Evolutionary conservation across 2,888 invertebrate species (phyloP).

Genomic region (Mactromeris polynyma): DNA sequence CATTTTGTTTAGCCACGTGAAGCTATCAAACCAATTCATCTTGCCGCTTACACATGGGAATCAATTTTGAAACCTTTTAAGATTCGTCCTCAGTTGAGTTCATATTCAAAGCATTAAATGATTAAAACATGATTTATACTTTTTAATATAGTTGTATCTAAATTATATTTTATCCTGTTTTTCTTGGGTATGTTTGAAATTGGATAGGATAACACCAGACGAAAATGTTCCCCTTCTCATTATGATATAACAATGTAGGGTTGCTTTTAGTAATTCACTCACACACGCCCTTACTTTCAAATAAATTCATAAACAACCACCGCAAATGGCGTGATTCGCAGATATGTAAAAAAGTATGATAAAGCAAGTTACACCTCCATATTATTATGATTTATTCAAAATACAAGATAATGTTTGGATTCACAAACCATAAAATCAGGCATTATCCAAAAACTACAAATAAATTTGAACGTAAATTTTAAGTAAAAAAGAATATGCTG

Average conservation of each 20-base stretch:
- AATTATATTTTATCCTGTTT: neutral
- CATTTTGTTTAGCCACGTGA: neutral
- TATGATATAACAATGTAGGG: neutral
- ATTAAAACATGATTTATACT: neutral
- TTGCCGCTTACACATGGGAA: neutral
- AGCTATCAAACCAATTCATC: neutral
- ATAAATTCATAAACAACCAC: too few relatives aligned
- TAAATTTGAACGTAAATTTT: too few relatives aligned
- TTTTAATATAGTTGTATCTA: neutral
- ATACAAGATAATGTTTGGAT: too few relatives aligned
- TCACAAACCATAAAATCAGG: too few relatives aligned
- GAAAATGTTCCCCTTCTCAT: neutral
- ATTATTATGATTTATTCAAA: too few relatives aligned
- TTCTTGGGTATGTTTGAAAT: neutral
- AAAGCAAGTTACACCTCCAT: too few relatives aligned
- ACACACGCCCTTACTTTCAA: too few relatives aligned
- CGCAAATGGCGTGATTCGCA: too few relatives aligned
- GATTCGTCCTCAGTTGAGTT: neutral
- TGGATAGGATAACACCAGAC: neutral
- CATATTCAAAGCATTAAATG: neutral
- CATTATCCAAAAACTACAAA: too few relatives aligned
- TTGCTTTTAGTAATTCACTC: too few relatives aligned
- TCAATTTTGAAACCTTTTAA: slow-evolving; percentile 18
- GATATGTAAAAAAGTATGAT: too few relatives aligned
- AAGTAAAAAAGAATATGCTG: too few relatives aligned